Conservation (phyloP, 2,113 vertebrate species). For the Porphyrio hochstetteri region DNA sequence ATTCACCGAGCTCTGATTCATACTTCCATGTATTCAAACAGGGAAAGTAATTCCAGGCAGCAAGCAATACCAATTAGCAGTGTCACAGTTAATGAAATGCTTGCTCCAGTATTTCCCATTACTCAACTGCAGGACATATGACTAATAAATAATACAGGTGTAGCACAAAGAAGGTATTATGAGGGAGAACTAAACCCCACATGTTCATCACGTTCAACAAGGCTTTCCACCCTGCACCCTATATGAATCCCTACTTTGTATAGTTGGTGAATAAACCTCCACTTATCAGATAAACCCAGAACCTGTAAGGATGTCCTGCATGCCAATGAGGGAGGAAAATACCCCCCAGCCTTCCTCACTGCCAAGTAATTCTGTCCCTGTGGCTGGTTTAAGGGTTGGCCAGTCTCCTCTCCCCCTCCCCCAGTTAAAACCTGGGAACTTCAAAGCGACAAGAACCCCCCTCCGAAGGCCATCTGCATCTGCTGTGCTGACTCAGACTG, state of each 20-base stretch:
- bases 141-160: conserved; percentile 46
- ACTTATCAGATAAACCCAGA: not conserved
- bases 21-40: conserved; percentile 73
- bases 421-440: not conserved
- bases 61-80: not conserved
- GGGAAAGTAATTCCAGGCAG: conserved; percentile 38
- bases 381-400: not conserved
- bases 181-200: not conserved
- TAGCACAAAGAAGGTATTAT: not conserved
- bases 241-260: not conserved
- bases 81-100: not conserved
- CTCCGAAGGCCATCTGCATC: not conserved
- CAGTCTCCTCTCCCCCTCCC: not conserved
- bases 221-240: not conserved
- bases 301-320: not conserved
- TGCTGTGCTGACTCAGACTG: conserved; percentile 1
- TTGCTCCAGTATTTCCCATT: conserved; percentile 43
- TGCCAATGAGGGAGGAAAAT: not conserved
- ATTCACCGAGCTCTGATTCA: conserved; percentile 62
- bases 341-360: not conserved
- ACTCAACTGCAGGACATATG: conserved; percentile 42
- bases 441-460: not conserved
- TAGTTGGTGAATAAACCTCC: not conserved
- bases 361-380: not conserved
- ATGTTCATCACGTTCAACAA: not conserved